Conservation (phyloP, 2,797 vertebrate genomes). For the Hoplostethus atlanticus region DNA sequence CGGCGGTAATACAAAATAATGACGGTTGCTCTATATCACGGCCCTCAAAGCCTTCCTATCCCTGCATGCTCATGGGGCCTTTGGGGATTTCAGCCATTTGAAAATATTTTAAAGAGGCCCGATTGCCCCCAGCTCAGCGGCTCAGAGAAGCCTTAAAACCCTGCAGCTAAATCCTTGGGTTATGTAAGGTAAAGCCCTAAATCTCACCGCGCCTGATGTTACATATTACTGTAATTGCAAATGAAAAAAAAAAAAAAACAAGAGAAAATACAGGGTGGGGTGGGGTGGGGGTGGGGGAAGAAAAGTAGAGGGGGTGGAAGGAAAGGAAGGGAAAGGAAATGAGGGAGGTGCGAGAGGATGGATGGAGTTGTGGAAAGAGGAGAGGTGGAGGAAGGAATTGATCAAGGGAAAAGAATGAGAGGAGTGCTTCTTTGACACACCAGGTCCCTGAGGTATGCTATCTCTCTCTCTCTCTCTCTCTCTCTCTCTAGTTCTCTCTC, state of each 20-base stretch:
- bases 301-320: conserved; percentile 51
- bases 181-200: conserved; percentile 88
- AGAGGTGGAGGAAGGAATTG: conserved; percentile 36
- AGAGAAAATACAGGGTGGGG: conserved; percentile 40
- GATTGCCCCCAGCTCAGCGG: conserved; percentile 80
- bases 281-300: conserved; percentile 49
- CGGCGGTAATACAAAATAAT: conserved; percentile 69
- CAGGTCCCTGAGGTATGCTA: conserved; percentile 37
- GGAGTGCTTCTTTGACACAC: conserved; percentile 49
- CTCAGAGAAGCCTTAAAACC: conserved; percentile 84
- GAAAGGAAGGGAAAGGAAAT: conserved; percentile 55
- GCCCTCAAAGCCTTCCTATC: conserved; percentile 69
- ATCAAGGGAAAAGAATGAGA: conserved; percentile 54
- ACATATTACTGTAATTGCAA: conserved; percentile 89
- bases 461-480: neutral
- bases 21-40: conserved; percentile 61
- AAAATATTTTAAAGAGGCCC: conserved; percentile 84
- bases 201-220: conserved; percentile 85
- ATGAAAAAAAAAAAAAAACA: conserved; percentile 61
- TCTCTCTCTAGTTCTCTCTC: neutral
- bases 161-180: conserved; percentile 84
- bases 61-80: conserved; percentile 71
- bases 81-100: conserved; percentile 80
- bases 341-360: conserved; percentile 71
- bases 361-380: conserved; percentile 58